Percentiles rank a stretch among this genome's conserved stretches.
These are phyloP conservation scores for Apodemia duryi DNA, from an alignment of 2,888 invertebrate species.

Conservation along the genomic window DNA sequence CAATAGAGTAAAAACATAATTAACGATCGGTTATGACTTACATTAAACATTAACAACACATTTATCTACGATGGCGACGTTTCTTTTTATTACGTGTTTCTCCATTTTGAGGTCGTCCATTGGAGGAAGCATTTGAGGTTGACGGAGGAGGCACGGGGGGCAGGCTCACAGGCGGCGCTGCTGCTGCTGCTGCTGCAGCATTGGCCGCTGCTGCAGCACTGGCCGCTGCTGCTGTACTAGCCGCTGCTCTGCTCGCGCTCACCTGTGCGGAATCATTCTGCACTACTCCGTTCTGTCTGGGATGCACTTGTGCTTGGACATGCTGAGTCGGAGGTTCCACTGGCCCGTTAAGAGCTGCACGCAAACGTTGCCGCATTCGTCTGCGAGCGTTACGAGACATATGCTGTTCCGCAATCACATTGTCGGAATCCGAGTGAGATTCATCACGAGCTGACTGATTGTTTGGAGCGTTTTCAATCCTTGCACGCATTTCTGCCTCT, in stretches of 20 bases:
- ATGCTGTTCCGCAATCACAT: constrained; percentile 22
- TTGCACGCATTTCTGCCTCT: constrained; percentile 46
- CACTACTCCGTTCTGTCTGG: constrained; percentile 1
- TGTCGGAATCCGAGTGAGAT: constrained; percentile 28
- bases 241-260: constrained; percentile 8
- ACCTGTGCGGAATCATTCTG: neutral
- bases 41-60: constrained; percentile 25
- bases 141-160: constrained; percentile 21
- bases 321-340: constrained; percentile 30
- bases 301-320: neutral
- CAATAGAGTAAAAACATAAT: constrained; percentile 43
- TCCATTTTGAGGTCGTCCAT: constrained; percentile 37
- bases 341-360: constrained; percentile 47
- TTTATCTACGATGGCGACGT: constrained; percentile 65
- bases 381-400: constrained; percentile 60
- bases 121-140: constrained; percentile 37
- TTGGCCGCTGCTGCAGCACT: too few species aligned
- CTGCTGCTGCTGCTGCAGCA: neutral
- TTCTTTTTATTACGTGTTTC: constrained; percentile 54
- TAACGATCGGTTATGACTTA: constrained; percentile 28
- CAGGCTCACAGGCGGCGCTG: constrained; percentile 22
- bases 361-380: constrained; percentile 55
- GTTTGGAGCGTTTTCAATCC: constrained; percentile 20
- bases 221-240: neutral
- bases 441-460: constrained; percentile 28